A percentile compares a stretch with the other conserved stretches of the same genome.
Conservation (phyloP, 2,888 invertebrate species). For the Rutpela maculata region DNA sequence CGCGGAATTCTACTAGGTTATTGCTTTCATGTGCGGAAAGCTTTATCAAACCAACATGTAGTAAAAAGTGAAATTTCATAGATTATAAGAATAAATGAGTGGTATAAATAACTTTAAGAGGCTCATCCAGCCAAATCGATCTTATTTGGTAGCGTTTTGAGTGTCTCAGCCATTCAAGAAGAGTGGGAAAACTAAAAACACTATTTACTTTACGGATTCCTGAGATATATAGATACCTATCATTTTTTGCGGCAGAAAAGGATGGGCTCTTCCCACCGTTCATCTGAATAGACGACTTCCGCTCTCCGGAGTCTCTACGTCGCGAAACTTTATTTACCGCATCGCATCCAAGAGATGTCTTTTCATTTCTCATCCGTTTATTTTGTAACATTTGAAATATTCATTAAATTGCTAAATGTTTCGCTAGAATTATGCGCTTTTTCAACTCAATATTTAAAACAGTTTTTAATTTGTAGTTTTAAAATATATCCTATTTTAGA, state of each 20-base stretch:
- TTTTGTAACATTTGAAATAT: constrained; percentile 29
- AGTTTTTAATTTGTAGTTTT: background rate
- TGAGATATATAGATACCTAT: constrained; percentile 55
- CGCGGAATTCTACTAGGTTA: background rate
- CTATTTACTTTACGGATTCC: constrained; percentile 51
- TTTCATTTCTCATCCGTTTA: constrained; percentile 34
- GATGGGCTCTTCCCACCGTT: constrained; percentile 62
- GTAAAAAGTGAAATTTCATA: constrained; percentile 26
- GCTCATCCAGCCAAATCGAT: constrained; percentile 20
- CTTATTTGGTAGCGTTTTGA: constrained; percentile 12
- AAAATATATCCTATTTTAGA: background rate
- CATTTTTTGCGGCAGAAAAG: constrained; percentile 51
- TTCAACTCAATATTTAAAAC: constrained; percentile 3
- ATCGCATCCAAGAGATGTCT: constrained; percentile 56
- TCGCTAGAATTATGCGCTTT: constrained; percentile 4
- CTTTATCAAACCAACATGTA: constrained; percentile 7
- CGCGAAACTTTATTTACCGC: constrained; percentile 73
- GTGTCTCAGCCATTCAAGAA: constrained; percentile 36
- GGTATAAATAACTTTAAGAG: constrained; percentile 34
- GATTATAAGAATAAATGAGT: constrained; percentile 19
- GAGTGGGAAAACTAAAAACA: constrained; percentile 53
- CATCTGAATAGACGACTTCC: constrained; percentile 72
- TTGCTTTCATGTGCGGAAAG: constrained; percentile 1
- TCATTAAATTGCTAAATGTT: constrained; percentile 31
- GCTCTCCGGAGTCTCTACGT: constrained; percentile 70